Evolutionary conservation across 64 coral and sea anemone genomes (phyloP), one percentile per base, ranked within the genome.

Genomic region (Trachythela sp.): DNA sequence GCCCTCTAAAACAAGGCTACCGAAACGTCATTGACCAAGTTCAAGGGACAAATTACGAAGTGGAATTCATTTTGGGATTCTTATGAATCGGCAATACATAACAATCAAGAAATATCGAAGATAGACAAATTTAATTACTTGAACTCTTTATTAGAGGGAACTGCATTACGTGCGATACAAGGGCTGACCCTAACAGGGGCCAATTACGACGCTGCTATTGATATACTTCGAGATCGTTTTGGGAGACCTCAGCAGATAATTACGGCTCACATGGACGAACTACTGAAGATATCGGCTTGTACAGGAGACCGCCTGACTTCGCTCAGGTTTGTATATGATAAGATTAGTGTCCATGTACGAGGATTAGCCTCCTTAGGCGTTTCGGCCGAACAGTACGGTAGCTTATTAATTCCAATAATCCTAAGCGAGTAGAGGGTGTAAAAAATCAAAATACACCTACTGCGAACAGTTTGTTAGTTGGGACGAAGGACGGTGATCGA

Each of bases 311-410:
- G 58, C 34, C 9, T 50, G 0, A 36, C 4, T 13, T 56, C 50
- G 18, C 54, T 64, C 39, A 30, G 51, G 39, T 64, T 87, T 36
- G 24, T 87, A 1, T 87, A 64, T 29, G 52, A 87, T 31, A 87
- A 87, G 39, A 38, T 87, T 38, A 87, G 52, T 38, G 54, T 87
- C 13, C 50, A 87, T 56, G 58, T 87, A 13, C 50, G 85, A 34
- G 50, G 85, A 24, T 37, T 64, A 13, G 8, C 29, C 1, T 30
- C 49, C 24, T 0, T 87, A 6, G 49, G 85, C 59, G 59, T 68
- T 8, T 31, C 59, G 5, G 4, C 42, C 4, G 42, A 45, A 45
- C 42, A 45, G 42, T 45, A 45, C 11, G 42, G 42, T 11, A 45
- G 20, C 18, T 68, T 68, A 14, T 68, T 68, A 14, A 68, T 22